Percentiles rank a stretch among this genome's conserved stretches.
Conservation (phyloP, 2,888 invertebrate species). For the Drosophila meridiana region DNA sequence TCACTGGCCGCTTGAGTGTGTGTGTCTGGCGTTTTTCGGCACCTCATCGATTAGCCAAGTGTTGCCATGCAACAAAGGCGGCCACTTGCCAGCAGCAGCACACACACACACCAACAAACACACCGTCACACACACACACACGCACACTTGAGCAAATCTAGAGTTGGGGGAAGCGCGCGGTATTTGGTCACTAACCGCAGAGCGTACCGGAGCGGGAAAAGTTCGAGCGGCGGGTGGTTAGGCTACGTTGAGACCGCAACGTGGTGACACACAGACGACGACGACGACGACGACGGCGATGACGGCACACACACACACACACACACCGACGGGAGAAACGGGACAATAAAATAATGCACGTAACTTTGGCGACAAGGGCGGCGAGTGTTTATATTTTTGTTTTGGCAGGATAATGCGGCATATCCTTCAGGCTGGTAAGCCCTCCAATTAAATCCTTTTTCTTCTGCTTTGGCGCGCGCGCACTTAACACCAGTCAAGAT, state of each 20-base stretch:
- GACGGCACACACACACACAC: neutral
- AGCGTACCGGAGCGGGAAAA: constrained; percentile 11
- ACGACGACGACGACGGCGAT: constrained; percentile 1
- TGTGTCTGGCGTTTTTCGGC: constrained; percentile 63
- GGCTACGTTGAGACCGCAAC: constrained; percentile 50
- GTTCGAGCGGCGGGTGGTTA: constrained; percentile 20
- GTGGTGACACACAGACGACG: constrained; percentile 47
- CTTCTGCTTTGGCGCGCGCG: constrained; percentile 7
- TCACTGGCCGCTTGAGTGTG: constrained; percentile 33
- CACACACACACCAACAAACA: constrained; percentile 28
- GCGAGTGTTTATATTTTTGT: constrained; percentile 35
- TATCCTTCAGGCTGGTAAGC: constrained; percentile 37
- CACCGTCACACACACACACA: neutral
- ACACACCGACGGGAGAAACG: neutral
- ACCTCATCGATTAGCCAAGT: constrained; percentile 82
- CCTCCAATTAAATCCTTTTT: constrained; percentile 31
- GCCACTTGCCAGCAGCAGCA: constrained; percentile 70
- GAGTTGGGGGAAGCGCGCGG: neutral
- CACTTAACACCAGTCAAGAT: constrained; percentile 14
- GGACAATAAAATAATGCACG: constrained; percentile 48
- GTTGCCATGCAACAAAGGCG: constrained; percentile 78
- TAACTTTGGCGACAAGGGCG: constrained; percentile 49
- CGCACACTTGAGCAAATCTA: neutral
- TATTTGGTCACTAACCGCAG: constrained; percentile 52
- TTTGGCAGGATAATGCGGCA: constrained; percentile 59